Evolutionary conservation across 2,113 vertebrate genomes (phyloP).

Genomic region (Gopherus evgoodei): DNA sequence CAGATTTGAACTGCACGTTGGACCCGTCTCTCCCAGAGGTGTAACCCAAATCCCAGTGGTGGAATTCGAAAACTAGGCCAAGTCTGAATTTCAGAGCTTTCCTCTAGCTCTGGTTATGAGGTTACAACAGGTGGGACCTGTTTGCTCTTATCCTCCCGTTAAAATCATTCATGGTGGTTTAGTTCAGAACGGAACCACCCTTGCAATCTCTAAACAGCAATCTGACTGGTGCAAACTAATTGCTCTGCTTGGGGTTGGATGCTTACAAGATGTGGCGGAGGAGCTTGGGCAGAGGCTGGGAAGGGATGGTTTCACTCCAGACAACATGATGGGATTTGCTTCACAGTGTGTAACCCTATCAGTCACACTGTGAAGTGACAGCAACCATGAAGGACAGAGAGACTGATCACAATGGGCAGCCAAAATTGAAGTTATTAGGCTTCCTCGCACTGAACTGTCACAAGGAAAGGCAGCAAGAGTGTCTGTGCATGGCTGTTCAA

Average conservation of each 20-base stretch:
- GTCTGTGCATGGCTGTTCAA: background rate
- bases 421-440: background rate
- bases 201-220: background rate
- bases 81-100: background rate
- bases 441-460: rapidly evolving
- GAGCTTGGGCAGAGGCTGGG: background rate
- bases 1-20: background rate
- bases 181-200: background rate
- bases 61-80: background rate
- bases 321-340: background rate
- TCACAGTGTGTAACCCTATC: background rate
- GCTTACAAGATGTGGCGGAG: background rate
- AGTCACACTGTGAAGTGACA: background rate
- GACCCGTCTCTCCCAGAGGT: background rate
- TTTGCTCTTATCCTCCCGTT: background rate
- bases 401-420: background rate
- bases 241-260: background rate
- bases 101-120: background rate
- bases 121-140: background rate
- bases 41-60: background rate
- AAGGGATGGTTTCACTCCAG: background rate
- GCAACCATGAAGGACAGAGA: background rate
- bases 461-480: rapidly evolving
- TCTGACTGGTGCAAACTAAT: background rate
- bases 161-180: background rate